Conservation (phyloP, 2,113 vertebrate genomes). For the Catharus bicknelli region DNA sequence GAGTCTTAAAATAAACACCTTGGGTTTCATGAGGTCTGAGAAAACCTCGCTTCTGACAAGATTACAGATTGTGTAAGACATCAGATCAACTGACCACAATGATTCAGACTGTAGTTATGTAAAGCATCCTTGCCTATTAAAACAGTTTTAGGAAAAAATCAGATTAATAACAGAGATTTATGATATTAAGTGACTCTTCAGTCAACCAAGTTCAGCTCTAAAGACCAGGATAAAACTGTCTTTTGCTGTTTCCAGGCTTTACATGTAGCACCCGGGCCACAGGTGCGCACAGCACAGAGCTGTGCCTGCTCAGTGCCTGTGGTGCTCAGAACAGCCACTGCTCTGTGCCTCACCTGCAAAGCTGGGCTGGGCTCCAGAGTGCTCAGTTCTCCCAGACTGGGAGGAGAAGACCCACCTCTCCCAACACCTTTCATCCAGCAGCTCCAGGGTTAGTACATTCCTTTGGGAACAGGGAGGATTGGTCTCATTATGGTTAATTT, state of each 20-base stretch:
- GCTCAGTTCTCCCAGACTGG: background rate
- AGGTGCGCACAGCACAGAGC: background rate
- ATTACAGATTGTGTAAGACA: background rate
- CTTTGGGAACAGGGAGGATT: background rate
- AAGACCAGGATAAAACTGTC: background rate
- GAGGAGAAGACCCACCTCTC: background rate
- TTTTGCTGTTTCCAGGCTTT: background rate
- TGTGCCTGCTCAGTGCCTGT: background rate
- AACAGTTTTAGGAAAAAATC: background rate
- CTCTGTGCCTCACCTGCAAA: background rate
- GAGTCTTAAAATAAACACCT: background rate
- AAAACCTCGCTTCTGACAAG: background rate
- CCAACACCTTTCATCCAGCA: background rate
- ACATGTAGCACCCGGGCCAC: background rate
- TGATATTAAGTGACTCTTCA: background rate
- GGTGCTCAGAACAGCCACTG: background rate
- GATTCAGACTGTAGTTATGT: conserved; percentile 13
- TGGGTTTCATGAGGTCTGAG: background rate
- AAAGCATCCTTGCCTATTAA: conserved; percentile 11
- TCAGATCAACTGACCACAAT: background rate
- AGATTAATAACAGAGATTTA: conserved; percentile 6
- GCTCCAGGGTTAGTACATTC: rapidly evolving
- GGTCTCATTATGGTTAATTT: background rate
- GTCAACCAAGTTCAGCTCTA: background rate
- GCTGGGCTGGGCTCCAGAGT: rapidly evolving